Evolutionary conservation across 2,888 invertebrate genomes (phyloP), one percentile per base, ranked within the genome.

Genomic region (Alloscopus bannaensis): DNA sequence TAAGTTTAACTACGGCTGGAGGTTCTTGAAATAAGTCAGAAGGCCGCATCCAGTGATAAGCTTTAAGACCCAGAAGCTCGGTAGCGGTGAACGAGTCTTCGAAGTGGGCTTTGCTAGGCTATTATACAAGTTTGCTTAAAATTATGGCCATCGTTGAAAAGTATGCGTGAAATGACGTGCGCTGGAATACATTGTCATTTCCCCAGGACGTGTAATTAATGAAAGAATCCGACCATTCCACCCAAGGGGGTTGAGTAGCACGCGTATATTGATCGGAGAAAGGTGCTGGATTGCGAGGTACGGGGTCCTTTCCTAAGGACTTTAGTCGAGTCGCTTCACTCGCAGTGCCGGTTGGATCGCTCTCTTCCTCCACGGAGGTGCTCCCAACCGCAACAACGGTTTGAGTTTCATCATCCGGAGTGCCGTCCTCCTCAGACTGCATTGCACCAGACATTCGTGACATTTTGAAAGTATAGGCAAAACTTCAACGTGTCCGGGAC

Each of bases 241-340:
- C 64, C 82, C 82, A 82, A 20, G 82, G 82, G 11, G 82, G 80
- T 13, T 52, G 52, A 36, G 68, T 42, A n/a, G n/a, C n/a, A n/a
- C n/a, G n/a, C n/a, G n/a, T n/a, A n/a, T n/a, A n/a, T n/a, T 47
- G 40, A 3, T 0, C 31, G 0, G 31, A 42, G n/a, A 69, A 40
- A 16, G 66, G 66, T 3, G 24, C 42, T 8, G 28, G n/a, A n/a
- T 42, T 13, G 16, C 20, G 50, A 29, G 29, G 18, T 47, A 22
- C 20, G 8, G 18, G 18, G n/a, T n/a, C n/a, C n/a, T n/a, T n/a
- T n/a, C n/a, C n/a, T n/a, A n/a, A 18, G 42, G 8, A n/a, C n/a
- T n/a, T n/a, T n/a, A n/a, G n/a, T n/a, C n/a, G n/a, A n/a, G n/a
- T n/a, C n/a, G n/a, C n/a, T n/a, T n/a, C n/a, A n/a, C n/a, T n/a